Evolutionary conservation across 2,888 invertebrate species (phyloP).

Genomic region (Aradus depressus): DNA sequence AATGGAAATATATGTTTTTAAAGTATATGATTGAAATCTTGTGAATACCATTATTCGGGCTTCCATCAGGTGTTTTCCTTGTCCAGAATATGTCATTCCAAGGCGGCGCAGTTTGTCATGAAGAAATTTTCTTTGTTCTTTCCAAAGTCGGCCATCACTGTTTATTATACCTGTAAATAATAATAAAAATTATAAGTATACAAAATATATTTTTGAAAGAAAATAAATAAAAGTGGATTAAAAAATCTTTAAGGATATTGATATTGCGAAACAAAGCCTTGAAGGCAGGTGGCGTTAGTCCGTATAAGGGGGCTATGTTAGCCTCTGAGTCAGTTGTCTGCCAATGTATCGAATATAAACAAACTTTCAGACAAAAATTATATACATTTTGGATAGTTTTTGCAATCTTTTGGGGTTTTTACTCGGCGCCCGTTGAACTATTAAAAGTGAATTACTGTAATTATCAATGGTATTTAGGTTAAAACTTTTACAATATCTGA

Average conservation of each 20-base stretch:
- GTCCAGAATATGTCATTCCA: constrained; percentile 77
- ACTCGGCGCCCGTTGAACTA: too few relatives aligned
- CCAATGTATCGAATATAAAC: too few relatives aligned
- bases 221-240: too few relatives aligned
- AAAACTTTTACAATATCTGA: too few relatives aligned
- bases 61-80: constrained; percentile 72
- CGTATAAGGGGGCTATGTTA: neutral
- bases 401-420: too few relatives aligned
- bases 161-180: constrained; percentile 68
- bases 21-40: neutral
- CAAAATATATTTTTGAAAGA: neutral
- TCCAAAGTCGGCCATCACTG: constrained; percentile 80
- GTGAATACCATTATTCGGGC: constrained; percentile 60
- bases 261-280: too few relatives aligned
- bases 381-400: too few relatives aligned
- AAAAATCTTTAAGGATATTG: too few relatives aligned
- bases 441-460: too few relatives aligned
- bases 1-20: neutral
- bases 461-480: too few relatives aligned
- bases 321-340: too few relatives aligned
- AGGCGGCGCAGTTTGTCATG: constrained; percentile 75
- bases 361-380: too few relatives aligned
- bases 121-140: constrained; percentile 75
- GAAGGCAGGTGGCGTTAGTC: neutral
- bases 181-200: neutral